Conservation (phyloP, 1,140 invertebrate species). For the Drosophila novamexicana region DNA sequence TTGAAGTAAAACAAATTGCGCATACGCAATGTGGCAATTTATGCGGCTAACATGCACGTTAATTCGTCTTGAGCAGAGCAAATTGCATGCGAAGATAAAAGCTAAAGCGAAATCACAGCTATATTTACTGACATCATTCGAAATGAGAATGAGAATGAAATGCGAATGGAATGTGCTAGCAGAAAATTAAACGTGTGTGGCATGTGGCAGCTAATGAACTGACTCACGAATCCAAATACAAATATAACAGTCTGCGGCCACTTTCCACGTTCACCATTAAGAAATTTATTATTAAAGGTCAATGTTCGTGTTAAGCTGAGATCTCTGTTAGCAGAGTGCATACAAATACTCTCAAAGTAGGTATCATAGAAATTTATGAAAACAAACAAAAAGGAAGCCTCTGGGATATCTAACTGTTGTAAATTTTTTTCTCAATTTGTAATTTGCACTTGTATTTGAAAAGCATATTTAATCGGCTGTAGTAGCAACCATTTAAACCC, state of each 20-base stretch:
- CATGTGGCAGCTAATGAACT: constrained; percentile 25
- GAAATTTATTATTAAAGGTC: not conserved
- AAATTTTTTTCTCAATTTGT: too few relatives aligned
- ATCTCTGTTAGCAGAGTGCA: not conserved
- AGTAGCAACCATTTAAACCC: too few relatives aligned
- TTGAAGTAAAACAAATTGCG: constrained; percentile 48
- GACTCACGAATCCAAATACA: not conserved
- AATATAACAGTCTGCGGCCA: not conserved
- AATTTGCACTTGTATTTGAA: too few relatives aligned
- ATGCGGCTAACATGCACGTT: constrained; percentile 35
- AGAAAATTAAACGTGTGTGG: constrained; percentile 24
- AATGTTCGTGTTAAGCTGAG: not conserved
- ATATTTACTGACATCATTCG: constrained; percentile 10
- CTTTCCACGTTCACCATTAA: not conserved
- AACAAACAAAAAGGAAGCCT: too few relatives aligned
- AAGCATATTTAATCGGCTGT: too few relatives aligned
- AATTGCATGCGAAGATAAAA: constrained; percentile 50
- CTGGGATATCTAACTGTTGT: too few relatives aligned
- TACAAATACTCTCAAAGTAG: not conserved
- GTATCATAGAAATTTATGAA: not conserved
- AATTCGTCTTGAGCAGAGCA: constrained; percentile 25
- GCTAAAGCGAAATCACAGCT: constrained; percentile 8
- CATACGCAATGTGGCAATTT: constrained; percentile 63
- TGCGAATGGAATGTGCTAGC: constrained; percentile 22
- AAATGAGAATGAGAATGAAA: not conserved